These are phyloP conservation scores for Drosophila lacteicornis DNA, from an alignment of 1,140 invertebrate species.

Conservation along the genomic window DNA sequence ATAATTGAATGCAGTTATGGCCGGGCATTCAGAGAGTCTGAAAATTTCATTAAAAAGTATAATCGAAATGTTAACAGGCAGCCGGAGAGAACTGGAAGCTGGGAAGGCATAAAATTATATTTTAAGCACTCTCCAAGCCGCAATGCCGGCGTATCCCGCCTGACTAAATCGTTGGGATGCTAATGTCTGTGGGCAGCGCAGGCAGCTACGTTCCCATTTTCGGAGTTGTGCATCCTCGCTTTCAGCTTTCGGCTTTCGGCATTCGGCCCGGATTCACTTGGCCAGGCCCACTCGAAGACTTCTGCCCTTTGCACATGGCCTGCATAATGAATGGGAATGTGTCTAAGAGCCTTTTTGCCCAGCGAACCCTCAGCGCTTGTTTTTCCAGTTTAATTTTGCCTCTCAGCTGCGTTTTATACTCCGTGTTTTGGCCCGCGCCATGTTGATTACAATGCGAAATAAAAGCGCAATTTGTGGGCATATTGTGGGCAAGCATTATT, in stretches of 20 bases:
- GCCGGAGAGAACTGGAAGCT: constrained; percentile 8
- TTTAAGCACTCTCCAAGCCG: constrained; percentile 48
- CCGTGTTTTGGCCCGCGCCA: constrained; percentile 40
- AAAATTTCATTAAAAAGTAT: constrained; percentile 81
- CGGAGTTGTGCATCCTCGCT: constrained; percentile 24
- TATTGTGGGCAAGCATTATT: constrained; percentile 50
- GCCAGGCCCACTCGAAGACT: constrained; percentile 62
- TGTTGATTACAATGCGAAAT: constrained; percentile 66
- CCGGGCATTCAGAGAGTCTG: constrained; percentile 60
- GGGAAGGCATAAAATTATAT: constrained; percentile 59
- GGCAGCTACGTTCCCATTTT: constrained; percentile 23
- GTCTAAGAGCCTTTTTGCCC: constrained; percentile 46
- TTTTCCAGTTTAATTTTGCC: constrained; percentile 61
- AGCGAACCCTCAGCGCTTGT: constrained; percentile 17
- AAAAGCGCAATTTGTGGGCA: constrained; percentile 75
- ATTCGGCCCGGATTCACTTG: constrained; percentile 40
- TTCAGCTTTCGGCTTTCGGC: constrained; percentile 21
- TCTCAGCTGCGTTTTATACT: constrained; percentile 51
- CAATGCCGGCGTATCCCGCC: constrained; percentile 8
- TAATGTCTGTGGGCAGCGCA: constrained; percentile 58
- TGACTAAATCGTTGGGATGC: constrained; percentile 64
- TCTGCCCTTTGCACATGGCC: constrained; percentile 73
- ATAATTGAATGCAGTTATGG: constrained; percentile 80
- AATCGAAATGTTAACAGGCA: constrained; percentile 71
- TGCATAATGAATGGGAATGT: constrained; percentile 75